Evolutionary conservation across 2,888 invertebrate species (phyloP).

Genomic region (Hydriomena furcata): DNA sequence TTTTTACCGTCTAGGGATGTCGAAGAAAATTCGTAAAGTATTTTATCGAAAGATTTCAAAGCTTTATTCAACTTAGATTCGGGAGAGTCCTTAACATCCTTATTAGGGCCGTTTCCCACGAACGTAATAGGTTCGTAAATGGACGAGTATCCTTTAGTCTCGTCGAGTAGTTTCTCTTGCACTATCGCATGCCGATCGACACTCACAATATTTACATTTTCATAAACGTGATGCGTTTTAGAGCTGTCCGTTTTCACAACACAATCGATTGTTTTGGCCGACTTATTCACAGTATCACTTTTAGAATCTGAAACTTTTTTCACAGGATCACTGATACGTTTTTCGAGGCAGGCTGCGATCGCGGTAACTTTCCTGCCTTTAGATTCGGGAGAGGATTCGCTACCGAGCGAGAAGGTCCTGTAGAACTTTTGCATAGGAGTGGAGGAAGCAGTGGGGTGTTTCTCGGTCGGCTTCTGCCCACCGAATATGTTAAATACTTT

Average conservation of each 20-base stretch:
- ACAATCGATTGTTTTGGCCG: conserved; percentile 55
- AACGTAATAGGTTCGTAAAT: conserved; percentile 79
- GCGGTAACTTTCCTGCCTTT: conserved; percentile 78
- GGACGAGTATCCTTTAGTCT: conserved; percentile 74
- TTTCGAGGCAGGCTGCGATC: conserved; percentile 75
- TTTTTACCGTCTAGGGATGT: conserved; percentile 55
- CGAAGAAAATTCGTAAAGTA: conserved; percentile 69
- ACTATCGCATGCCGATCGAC: conserved; percentile 46
- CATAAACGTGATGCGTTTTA: conserved; percentile 66
- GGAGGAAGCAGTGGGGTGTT: conserved; percentile 62
- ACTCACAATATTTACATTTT: conserved; percentile 72
- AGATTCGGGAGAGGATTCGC: conserved; percentile 64
- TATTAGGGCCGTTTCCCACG: conserved; percentile 48
- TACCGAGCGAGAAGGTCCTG: conserved; percentile 78
- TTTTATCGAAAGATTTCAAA: conserved; percentile 78
- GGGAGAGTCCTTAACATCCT: conserved; percentile 38
- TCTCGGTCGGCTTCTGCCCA: conserved; percentile 80
- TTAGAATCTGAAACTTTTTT: conserved; percentile 37
- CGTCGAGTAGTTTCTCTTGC: conserved; percentile 59
- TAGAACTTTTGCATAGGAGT: conserved; percentile 77
- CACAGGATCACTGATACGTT: conserved; percentile 67
- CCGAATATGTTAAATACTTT: conserved; percentile 82
- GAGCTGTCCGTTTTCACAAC: conserved; percentile 58
- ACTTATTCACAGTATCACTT: conserved; percentile 65
- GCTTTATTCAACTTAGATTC: conserved; percentile 74